Conservation (phyloP, 1,140 invertebrate species). For the Drosophila kanapiae region DNA sequence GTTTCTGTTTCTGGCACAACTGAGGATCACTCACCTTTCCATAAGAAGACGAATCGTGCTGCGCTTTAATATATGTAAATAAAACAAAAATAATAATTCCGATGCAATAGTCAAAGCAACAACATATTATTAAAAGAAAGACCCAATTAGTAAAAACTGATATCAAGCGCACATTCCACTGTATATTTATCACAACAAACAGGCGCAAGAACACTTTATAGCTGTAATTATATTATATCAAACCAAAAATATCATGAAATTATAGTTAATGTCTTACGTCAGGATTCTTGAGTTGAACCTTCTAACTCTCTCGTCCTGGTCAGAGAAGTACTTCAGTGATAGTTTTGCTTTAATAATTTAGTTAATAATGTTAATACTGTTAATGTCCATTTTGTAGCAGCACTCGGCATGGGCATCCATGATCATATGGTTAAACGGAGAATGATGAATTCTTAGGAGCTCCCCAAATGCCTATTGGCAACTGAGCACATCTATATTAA, state of each 20-base stretch:
- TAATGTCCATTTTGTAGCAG: too few relatives aligned
- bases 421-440: too few relatives aligned
- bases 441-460: too few relatives aligned
- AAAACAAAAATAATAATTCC: neutral
- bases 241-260: neutral
- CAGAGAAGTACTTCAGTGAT: too few relatives aligned
- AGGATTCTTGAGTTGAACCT: too few relatives aligned
- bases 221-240: neutral
- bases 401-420: too few relatives aligned
- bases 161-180: neutral
- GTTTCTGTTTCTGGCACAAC: neutral
- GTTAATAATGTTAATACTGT: too few relatives aligned
- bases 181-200: neutral
- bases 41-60: neutral
- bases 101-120: neutral
- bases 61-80: conserved; percentile 1
- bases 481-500: neutral
- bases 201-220: neutral
- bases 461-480: neutral
- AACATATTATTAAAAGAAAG: accelerated
- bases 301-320: too few relatives aligned
- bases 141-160: neutral
- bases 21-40: neutral
- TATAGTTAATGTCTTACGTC: neutral
- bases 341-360: too few relatives aligned